These are phyloP conservation scores for Dioctria linearis DNA, from an alignment of 2,888 invertebrate species.

Conservation along the genomic window DNA sequence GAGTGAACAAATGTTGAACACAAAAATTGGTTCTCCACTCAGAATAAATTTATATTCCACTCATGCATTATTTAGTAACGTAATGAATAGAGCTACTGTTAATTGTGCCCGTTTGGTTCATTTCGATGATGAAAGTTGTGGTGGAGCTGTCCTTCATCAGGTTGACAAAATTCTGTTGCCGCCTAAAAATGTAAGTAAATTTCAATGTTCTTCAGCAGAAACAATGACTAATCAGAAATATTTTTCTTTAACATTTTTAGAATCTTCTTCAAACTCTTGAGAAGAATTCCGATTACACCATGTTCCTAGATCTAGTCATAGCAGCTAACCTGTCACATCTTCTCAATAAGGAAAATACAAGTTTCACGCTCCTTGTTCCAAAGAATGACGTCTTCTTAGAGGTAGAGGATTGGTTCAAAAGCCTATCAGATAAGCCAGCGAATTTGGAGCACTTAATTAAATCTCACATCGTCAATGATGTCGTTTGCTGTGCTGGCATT, in stretches of 20 bases:
- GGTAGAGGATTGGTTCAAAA: constrained; percentile 64
- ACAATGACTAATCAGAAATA: background rate
- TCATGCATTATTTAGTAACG: constrained; percentile 73
- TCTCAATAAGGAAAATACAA: constrained; percentile 65
- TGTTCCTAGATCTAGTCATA: constrained; percentile 67
- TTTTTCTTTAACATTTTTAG: constrained; percentile 57
- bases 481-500: constrained; percentile 70
- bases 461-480: constrained; percentile 69
- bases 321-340: constrained; percentile 67
- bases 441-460: constrained; percentile 67
- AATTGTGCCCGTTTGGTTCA: constrained; percentile 78
- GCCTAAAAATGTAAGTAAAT: constrained; percentile 65
- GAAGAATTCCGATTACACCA: constrained; percentile 68
- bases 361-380: constrained; percentile 69
- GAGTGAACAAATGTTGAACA: constrained; percentile 73
- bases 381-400: constrained; percentile 70
- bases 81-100: constrained; percentile 76
- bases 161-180: constrained; percentile 74
- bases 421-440: constrained; percentile 61
- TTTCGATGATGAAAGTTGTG: constrained; percentile 78
- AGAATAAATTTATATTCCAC: constrained; percentile 77
- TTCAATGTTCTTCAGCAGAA: background rate
- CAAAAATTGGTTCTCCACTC: constrained; percentile 72
- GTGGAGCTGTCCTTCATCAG: constrained; percentile 79
- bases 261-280: constrained; percentile 67